These are phyloP conservation scores for Henricia sp. DNA, from an alignment of 53 echinoderm and acorn worm genomes.

Conservation along the genomic window DNA sequence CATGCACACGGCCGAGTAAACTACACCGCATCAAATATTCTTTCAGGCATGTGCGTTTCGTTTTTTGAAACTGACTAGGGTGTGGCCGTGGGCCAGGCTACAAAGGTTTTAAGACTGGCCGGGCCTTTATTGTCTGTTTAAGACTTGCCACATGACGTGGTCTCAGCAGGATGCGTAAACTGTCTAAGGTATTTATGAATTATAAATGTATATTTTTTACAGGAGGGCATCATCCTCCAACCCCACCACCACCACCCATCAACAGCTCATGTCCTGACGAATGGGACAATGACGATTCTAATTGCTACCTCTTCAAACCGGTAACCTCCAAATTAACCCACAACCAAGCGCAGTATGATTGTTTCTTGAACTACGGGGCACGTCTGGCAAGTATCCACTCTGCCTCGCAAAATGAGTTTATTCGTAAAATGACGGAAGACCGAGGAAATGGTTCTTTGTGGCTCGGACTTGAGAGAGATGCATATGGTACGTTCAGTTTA, in stretches of 20 bases:
- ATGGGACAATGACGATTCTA: slow-evolving; percentile 60
- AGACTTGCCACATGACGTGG: neutral
- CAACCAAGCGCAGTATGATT: slow-evolving; percentile 72
- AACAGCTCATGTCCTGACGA: slow-evolving; percentile 70
- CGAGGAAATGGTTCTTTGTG: slow-evolving; percentile 29
- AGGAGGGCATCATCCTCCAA: slow-evolving; percentile 56
- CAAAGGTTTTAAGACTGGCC: too few relatives aligned
- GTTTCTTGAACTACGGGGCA: slow-evolving; percentile 51
- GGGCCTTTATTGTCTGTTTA: too few relatives aligned
- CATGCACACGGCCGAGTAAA: too few relatives aligned
- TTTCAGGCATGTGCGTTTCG: too few relatives aligned
- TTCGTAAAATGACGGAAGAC: slow-evolving; percentile 10
- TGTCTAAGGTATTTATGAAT: neutral
- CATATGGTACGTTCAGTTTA: slow-evolving; percentile 57
- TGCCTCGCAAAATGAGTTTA: slow-evolving; percentile 54
- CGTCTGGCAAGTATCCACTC: slow-evolving; percentile 66
- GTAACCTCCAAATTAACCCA: slow-evolving; percentile 1
- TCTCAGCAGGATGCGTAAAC: neutral
- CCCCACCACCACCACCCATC: slow-evolving; percentile 59
- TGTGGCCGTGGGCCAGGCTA: too few relatives aligned
- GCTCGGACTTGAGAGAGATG: slow-evolving; percentile 70
- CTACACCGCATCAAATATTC: too few relatives aligned
- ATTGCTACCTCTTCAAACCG: slow-evolving; percentile 73
- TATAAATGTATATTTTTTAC: slow-evolving; percentile 7
- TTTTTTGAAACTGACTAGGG: too few relatives aligned